Evolutionary conservation across 2,113 vertebrate genomes (phyloP).

Genomic region (Lophotis ruficrista): DNA sequence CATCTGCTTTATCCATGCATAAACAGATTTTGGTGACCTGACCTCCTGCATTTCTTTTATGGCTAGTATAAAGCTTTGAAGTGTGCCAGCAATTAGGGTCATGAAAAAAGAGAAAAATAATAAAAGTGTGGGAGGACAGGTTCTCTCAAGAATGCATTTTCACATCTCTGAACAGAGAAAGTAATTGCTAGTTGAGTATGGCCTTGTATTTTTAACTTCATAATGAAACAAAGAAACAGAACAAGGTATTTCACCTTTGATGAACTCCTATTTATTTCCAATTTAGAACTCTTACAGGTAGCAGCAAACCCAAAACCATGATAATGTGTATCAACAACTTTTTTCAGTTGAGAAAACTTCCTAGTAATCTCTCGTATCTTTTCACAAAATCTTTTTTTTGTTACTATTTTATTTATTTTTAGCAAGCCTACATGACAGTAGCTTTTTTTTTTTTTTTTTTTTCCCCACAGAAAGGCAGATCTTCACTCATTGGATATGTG

Average conservation of each 20-base stretch:
- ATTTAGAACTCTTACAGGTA: background rate
- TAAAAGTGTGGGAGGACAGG: constrained; percentile 28
- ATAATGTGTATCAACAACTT: background rate
- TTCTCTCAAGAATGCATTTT: constrained; percentile 11
- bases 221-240: background rate
- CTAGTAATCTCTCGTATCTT: background rate
- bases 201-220: constrained; percentile 3
- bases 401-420: background rate
- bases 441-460: background rate
- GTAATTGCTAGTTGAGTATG: background rate
- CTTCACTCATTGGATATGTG: background rate
- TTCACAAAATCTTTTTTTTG: background rate
- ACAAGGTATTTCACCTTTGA: background rate
- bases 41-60: constrained; percentile 42
- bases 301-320: background rate
- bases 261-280: background rate
- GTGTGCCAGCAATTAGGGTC: constrained; percentile 24
- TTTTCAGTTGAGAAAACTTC: background rate
- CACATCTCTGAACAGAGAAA: background rate
- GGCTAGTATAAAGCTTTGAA: constrained; percentile 29
- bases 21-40: constrained; percentile 34
- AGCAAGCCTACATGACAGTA: background rate
- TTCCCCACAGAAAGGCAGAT: background rate
- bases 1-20: background rate
- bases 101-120: constrained; percentile 23